A percentile compares a stretch with the other conserved stretches of the same genome.
Conservation (phyloP, 2,797 vertebrate species). For the Anabas testudineus region DNA sequence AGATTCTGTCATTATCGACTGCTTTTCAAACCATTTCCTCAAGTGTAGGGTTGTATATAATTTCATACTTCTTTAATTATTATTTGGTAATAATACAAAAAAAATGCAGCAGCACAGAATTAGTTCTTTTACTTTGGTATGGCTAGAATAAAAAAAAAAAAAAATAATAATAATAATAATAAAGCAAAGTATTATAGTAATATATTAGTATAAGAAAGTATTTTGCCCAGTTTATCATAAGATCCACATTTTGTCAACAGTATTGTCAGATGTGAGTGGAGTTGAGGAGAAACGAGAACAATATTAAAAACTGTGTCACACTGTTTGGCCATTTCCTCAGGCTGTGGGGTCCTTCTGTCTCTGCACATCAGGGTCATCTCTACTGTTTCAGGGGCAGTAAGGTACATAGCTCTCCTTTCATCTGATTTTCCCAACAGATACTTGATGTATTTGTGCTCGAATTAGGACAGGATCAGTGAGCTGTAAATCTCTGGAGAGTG, state of each 20-base stretch:
- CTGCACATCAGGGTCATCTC: constrained; percentile 59
- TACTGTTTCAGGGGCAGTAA: constrained; percentile 37
- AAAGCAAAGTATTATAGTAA: too few species aligned
- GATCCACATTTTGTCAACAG: constrained; percentile 14
- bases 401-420: constrained; percentile 31
- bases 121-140: not conserved
- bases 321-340: constrained; percentile 63
- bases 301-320: constrained; percentile 55
- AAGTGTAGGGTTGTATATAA: constrained; percentile 1
- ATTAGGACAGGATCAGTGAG: constrained; percentile 39
- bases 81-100: not conserved
- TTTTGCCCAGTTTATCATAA: not conserved
- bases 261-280: constrained; percentile 25
- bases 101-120: not conserved
- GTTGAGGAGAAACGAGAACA: constrained; percentile 37
- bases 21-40: not conserved
- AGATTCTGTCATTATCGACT: constrained; percentile 4
- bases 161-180: too few species aligned
- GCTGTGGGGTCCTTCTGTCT: constrained; percentile 61
- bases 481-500: constrained; percentile 49
- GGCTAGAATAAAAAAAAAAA: constrained; percentile 4
- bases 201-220: too few species aligned
- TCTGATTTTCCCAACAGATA: constrained; percentile 32
- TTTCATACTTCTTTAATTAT: not conserved
- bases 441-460: constrained; percentile 32